Base-by-base conservation (phyloP, 2,888 invertebrate species). In the Cephus rjabovi region DNA sequence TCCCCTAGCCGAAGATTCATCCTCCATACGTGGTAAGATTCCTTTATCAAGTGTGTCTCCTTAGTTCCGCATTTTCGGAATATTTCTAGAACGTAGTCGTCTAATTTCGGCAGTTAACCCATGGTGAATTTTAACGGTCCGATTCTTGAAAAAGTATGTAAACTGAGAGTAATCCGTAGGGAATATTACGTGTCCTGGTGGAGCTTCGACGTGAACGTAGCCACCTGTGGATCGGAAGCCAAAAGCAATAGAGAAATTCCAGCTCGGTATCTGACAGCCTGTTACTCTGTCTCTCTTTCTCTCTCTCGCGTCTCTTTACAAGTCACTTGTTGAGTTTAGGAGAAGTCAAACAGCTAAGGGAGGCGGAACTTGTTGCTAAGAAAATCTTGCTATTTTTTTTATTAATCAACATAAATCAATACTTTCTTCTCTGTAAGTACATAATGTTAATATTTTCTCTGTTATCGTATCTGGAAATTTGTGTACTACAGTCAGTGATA, bases 291-390 rank as follows among this genome's bases (percentile, higher is more conserved):
- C 40, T 40, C 15, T 40, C 40, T 40, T 1, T 56, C 23, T 23
- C 40, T 40, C 23, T 56, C 56, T 56, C 23, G 9, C 56, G 23
- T 23, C 23, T 56, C 40, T 56, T 23, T 56, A 6, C 56, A 79
- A 82, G 85, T 88, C 89, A 89, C 89, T 89, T 89, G 89, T 89
- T 89, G 89, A 89, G 88, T 88, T 88, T 83, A 83, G 85, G 84
- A 87, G 86, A 86, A 83, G 81, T 80, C 81, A 82, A 82, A 80
- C 76, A 9, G 34, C 82, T 82, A 86, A 84, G 83, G 78, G 79
- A 83, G 83, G 82, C 80, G 83, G 88, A 86, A 89, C 89, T 89
- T 89, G 89, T 89, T 89, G 89, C 89, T 87, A 88, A 85, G 35
- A 56, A 69, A 12, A 74, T 69, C 12, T 74, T 33, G n/a, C 40